A percentile compares a stretch with the other conserved stretches of the same genome.
Evolutionary conservation across 2,888 invertebrate species (phyloP).

Genomic region (Brassicogethes aeneus): DNA sequence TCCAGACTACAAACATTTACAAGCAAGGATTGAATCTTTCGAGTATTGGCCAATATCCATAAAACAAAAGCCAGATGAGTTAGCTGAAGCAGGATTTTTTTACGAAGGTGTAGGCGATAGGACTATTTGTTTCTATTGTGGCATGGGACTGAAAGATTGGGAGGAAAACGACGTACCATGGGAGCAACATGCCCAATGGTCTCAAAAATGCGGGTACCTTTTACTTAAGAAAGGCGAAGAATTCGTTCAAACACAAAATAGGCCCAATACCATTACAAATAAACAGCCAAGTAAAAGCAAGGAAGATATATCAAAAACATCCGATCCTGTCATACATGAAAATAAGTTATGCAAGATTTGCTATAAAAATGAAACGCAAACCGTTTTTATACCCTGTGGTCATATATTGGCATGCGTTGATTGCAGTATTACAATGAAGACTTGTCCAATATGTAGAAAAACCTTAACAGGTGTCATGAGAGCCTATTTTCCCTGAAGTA

Average conservation of each 20-base stretch:
- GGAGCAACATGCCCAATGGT: conserved; percentile 90
- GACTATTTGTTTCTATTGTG: conserved; percentile 86
- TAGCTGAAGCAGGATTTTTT: conserved; percentile 84
- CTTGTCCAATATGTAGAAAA: conserved; percentile 82
- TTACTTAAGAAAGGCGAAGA: conserved; percentile 68
- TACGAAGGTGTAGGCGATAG: conserved; percentile 81
- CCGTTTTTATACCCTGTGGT: conserved; percentile 91
- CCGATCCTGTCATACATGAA: conserved; percentile 7
- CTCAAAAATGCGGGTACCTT: conserved; percentile 75
- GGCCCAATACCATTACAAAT: too few relatives aligned
- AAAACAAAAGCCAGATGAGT: conserved; percentile 65
- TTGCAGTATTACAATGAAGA: conserved; percentile 78
- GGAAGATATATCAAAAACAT: conserved; percentile 6
- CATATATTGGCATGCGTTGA: conserved; percentile 89
- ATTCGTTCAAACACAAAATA: too few relatives aligned
- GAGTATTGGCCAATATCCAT: conserved; percentile 71
- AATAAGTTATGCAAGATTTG: conserved; percentile 77
- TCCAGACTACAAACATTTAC: background rate
- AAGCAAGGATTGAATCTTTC: conserved; percentile 40
- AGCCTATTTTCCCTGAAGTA: conserved; percentile 36
- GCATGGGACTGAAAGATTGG: conserved; percentile 88
- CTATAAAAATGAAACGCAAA: conserved; percentile 76
- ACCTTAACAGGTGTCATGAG: conserved; percentile 59
- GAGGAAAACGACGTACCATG: conserved; percentile 82
- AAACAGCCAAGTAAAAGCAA: conserved; percentile 7